phyloP scores from a whole-genome alignment of 1,140 invertebrate species.

The Dryas iulia region DNA sequence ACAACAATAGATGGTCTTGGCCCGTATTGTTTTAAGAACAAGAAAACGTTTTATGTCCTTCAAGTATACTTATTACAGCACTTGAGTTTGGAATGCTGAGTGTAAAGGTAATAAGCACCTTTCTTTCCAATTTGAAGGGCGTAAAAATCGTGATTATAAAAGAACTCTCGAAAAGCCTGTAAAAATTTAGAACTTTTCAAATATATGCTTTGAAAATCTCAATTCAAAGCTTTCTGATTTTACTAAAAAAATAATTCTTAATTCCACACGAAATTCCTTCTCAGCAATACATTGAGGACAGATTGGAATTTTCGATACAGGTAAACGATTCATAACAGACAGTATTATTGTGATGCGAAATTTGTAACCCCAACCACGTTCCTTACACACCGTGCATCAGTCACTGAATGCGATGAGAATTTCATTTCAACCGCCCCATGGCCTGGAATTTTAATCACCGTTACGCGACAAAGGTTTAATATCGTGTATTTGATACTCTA shows the following conservation, averaged over 20 bases:
- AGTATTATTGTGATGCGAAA: slow-evolving; percentile 34
- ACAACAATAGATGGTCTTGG: slow-evolving; percentile 59
- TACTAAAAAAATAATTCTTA: too few relatives aligned
- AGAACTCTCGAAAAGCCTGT: neutral
- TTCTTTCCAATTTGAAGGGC: slow-evolving; percentile 2
- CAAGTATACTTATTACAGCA: slow-evolving; percentile 48
- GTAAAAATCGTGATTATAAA: slow-evolving; percentile 2
- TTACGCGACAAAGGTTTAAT: slow-evolving; percentile 32
- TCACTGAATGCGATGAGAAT: slow-evolving; percentile 53
- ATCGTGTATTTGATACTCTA: slow-evolving; percentile 18
- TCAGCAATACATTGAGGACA: slow-evolving; percentile 21
- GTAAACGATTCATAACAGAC: slow-evolving; percentile 53
- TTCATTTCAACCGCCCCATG: slow-evolving; percentile 44
- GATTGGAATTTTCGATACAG: slow-evolving; percentile 41
- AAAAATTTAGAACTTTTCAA: neutral
- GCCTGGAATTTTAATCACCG: slow-evolving; percentile 56
- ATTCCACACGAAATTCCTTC: neutral
- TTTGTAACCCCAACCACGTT: slow-evolving; percentile 57
- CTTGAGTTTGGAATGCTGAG: slow-evolving; percentile 46
- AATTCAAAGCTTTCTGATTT: neutral
- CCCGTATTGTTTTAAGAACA: slow-evolving; percentile 63
- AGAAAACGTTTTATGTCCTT: slow-evolving; percentile 48
- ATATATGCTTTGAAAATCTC: neutral
- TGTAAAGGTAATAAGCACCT: slow-evolving; percentile 25
- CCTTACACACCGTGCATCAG: slow-evolving; percentile 43